Base-by-base conservation (phyloP, 30 jellyfish, hydroid and myxozoan species). In the Sanderia malayensis region DNA sequence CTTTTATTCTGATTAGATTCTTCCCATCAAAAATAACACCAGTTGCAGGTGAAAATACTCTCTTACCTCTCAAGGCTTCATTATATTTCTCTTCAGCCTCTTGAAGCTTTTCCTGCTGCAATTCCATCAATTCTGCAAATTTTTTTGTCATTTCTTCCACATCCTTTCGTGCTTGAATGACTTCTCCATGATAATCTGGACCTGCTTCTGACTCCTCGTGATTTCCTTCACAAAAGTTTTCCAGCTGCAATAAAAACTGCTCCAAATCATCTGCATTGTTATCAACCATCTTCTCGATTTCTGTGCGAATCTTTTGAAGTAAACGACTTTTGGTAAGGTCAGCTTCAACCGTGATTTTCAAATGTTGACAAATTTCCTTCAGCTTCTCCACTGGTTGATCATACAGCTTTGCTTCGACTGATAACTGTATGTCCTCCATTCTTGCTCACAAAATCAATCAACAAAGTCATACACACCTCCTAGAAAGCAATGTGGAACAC, bases 1-100 rank as follows among this genome's bases (percentile, higher is more conserved):
- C 69, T 67, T 33, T 67, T 17, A 67, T 28, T 44, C 79, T 30
- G 33, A 30, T 19, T 27, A 67, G 20, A 67, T 67, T 67, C 31
- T 44, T 20, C 28, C 34, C 27, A 33, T n/a, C 34, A n/a, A n/a
- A 24, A 57, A 6, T 57, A 9, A 26, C 25, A 4, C 20, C 22
- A 19, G 9, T 22, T 23, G n/a, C n/a, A n/a, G 29, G 7, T 53
- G 10, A 9, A 15, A 7, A 22, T 61, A 61, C 73, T 61, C 73
- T 23, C 73, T 61, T 61, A 61, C 73, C 45, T 61, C 27, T 61
- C 47, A 27, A 23, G 47, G 21, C 31, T 20, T 27, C 47, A 23
- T 20, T 23, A 61, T 61, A 61, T 46, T 2, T 61, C 45, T 61
- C 57, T n/a, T 27, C 73, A 0, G 73, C 45, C 31, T 61, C 73